These are phyloP conservation scores for Microcebus murinus DNA, from an alignment of 2,113 vertebrate genomes.

Conservation along the genomic window DNA sequence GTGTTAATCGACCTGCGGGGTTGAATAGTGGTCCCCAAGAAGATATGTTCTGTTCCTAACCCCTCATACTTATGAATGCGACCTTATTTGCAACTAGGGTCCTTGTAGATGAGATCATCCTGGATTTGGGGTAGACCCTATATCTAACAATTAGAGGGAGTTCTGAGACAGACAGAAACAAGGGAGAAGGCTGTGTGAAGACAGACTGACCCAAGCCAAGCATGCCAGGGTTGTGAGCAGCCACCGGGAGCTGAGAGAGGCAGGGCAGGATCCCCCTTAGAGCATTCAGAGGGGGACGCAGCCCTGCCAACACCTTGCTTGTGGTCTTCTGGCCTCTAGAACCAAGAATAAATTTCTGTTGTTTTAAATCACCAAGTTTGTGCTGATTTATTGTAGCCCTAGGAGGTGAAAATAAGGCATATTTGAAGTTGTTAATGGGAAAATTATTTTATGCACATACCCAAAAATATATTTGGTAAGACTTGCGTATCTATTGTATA, in stretches of 20 bases:
- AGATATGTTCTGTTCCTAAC: background rate
- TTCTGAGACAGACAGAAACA: background rate
- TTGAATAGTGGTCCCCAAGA: background rate
- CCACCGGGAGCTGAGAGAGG: background rate
- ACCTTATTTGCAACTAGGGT: background rate
- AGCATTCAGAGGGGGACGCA: background rate
- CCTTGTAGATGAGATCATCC: background rate
- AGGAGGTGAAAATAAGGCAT: background rate
- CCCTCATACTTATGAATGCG: background rate
- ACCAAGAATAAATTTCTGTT: background rate
- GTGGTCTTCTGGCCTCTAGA: background rate
- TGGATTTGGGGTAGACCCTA: background rate
- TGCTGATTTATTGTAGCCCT: background rate
- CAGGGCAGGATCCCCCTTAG: background rate
- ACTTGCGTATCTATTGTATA: background rate
- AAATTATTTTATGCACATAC: background rate
- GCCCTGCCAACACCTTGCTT: background rate
- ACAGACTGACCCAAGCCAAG: background rate
- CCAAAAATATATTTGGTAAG: background rate
- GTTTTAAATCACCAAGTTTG: background rate
- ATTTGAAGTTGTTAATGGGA: background rate
- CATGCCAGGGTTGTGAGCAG: background rate
- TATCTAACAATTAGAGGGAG: background rate
- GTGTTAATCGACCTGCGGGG: background rate
- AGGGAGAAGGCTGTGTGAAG: background rate